These are phyloP conservation scores for Paradoxurus hermaphroditus DNA, from an alignment of 2,113 vertebrate species.

Conservation along the genomic window DNA sequence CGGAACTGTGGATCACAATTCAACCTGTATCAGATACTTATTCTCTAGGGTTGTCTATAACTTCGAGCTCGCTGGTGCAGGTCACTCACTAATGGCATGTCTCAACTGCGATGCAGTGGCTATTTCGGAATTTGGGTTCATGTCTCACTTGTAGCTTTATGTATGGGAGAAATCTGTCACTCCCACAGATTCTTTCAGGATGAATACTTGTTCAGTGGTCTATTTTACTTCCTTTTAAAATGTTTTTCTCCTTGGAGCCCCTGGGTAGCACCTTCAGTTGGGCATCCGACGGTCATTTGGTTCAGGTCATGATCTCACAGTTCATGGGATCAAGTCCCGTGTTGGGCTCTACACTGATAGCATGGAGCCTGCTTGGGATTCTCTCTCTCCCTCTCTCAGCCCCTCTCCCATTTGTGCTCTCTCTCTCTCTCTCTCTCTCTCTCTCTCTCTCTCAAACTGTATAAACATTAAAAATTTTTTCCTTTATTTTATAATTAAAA, in stretches of 20 bases:
- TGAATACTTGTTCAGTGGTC: not conserved
- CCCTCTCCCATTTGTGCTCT: no score
- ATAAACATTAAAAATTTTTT: not conserved
- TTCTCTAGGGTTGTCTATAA: not conserved
- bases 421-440: no score
- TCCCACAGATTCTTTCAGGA: not conserved
- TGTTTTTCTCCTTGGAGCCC: no score
- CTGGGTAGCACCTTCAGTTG: no score
- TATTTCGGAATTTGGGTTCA: not conserved
- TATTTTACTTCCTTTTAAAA: constrained; percentile 23
- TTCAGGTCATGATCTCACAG: no score
- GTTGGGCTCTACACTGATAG: no score
- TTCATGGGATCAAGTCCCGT: no score
- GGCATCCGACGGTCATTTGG: no score
- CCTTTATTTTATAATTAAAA: not conserved
- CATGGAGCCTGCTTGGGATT: no score
- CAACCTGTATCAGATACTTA: not conserved
- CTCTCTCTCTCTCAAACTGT: no score
- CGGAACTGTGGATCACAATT: not conserved
- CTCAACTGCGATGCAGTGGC: not conserved
- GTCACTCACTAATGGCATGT: not conserved
- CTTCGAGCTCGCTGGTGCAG: not conserved
- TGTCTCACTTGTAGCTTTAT: not conserved
- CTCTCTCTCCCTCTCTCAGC: no score
- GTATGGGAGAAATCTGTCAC: not conserved